Base-by-base conservation (phyloP, 1,140 invertebrate species). In the Leptestheria dahalacensis region DNA sequence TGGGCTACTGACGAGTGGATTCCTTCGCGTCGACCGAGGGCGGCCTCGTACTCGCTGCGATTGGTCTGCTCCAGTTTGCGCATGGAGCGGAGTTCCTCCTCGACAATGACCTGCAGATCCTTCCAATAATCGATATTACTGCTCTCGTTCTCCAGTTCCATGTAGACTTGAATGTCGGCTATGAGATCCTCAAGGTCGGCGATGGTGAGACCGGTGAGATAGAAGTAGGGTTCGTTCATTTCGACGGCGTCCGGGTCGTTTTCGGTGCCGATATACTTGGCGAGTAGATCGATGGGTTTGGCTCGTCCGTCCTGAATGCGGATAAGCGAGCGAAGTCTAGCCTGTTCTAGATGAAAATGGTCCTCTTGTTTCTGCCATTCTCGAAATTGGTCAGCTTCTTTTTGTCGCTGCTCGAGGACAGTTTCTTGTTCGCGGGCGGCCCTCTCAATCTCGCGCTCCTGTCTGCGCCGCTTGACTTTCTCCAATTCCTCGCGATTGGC, bases 201-300 rank as follows among this genome's bases (percentile, higher is more conserved):
- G 9, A 90, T 81, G 3, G 86, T 84, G 25, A 98, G 73, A 1
- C 94, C 95, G 70, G 94, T 89, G 0, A 99, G 75, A 70, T 96
- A 94, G 0, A 89, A 91, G 67, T 97, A 98, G 0, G 96, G 95
- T 72, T 99, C 94, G 68, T 96, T 91, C 88, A 99, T 94, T 75
- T 98, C 94, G 24, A 97, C 85, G 2, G 90, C 87, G 71, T 91
- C 86, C 29, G 90, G 85, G 66, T 91, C 84, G 66, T 92, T 88
- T 68, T 94, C 89, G 0, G 87, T 86, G 69, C 86, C 91, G 25
- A 98, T 92, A 68, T 98, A 99, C 73, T 95, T 91, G 0, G 93
- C 93, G 48, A 99, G 73, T 54, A 98, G 76, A 79, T 99, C 97
- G 66, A 99, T 99, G 0, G 97, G 93, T 71, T 99, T 99, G 0